A percentile compares a stretch with the other conserved stretches of the same genome.
Conservation (phyloP, 2,113 vertebrate genomes). For the Sebastes schlegelii region DNA sequence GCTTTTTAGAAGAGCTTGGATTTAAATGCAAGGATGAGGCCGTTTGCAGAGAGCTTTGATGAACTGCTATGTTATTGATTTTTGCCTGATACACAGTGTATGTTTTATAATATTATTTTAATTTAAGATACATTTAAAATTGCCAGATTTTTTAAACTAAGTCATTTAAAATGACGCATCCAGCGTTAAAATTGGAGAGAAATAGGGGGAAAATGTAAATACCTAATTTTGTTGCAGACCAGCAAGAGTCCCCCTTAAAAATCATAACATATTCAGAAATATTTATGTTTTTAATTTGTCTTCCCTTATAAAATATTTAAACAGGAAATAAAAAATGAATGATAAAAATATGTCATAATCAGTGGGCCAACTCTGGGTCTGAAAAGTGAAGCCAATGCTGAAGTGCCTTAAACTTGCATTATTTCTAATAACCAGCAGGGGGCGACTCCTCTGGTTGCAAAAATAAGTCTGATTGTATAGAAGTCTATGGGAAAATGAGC, state of each 20-base stretch:
- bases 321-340: neutral
- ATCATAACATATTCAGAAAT: neutral
- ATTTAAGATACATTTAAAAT: neutral
- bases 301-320: neutral
- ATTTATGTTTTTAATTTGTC: neutral
- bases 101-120: neutral
- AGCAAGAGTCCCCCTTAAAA: neutral
- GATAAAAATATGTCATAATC: neutral
- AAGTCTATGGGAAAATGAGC: too few relatives aligned
- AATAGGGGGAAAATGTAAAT: neutral
- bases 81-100: slow-evolving; percentile 4
- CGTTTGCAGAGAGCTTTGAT: slow-evolving; percentile 37
- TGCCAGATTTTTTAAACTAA: too few relatives aligned
- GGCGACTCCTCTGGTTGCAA: too few relatives aligned
- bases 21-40: slow-evolving; percentile 46
- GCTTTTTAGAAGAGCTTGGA: slow-evolving; percentile 19
- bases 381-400: too few relatives aligned
- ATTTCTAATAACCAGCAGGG: too few relatives aligned
- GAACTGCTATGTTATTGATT: slow-evolving; percentile 23
- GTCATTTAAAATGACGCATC: neutral
- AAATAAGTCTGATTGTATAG: too few relatives aligned
- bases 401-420: too few relatives aligned
- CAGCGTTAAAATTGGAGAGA: neutral
- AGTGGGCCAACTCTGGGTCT: too few relatives aligned
- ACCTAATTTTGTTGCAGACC: neutral